These are phyloP conservation scores for Aphodius granarius DNA, from an alignment of 2,888 invertebrate species.

Conservation along the genomic window DNA sequence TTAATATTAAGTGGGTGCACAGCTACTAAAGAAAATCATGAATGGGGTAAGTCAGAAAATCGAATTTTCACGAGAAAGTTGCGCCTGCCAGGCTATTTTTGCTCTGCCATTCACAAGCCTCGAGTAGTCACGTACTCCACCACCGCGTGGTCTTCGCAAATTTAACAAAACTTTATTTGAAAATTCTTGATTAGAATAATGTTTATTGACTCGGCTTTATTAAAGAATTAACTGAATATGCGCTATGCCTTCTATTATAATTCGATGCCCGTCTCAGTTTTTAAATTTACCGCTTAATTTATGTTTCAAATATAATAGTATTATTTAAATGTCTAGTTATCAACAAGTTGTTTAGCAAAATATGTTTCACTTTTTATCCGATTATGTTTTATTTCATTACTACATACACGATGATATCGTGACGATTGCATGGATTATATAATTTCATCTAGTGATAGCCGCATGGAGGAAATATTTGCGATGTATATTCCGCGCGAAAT, in stretches of 20 bases:
- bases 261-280: not conserved
- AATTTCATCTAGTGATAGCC: not conserved
- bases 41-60: conserved; percentile 47
- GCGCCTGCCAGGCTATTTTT: conserved; percentile 37
- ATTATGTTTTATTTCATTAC: no score
- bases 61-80: conserved; percentile 28
- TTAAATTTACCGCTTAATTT: not conserved
- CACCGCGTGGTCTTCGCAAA: conserved; percentile 28
- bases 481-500: not conserved
- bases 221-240: not conserved
- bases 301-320: not conserved
- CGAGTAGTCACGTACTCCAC: conserved; percentile 38
- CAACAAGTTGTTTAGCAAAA: not conserved
- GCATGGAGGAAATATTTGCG: not conserved
- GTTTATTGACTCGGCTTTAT: not conserved
- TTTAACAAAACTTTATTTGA: not conserved
- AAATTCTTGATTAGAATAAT: not conserved
- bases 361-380: not conserved
- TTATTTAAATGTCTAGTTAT: not conserved
- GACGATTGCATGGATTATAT: not conserved
- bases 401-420: not conserved
- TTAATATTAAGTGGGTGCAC: conserved; percentile 32
- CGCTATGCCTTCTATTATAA: not conserved
- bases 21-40: conserved; percentile 36
- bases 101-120: conserved; percentile 39